Base-by-base conservation (phyloP, 1,140 invertebrate species). In the Chymomyza costata region DNA sequence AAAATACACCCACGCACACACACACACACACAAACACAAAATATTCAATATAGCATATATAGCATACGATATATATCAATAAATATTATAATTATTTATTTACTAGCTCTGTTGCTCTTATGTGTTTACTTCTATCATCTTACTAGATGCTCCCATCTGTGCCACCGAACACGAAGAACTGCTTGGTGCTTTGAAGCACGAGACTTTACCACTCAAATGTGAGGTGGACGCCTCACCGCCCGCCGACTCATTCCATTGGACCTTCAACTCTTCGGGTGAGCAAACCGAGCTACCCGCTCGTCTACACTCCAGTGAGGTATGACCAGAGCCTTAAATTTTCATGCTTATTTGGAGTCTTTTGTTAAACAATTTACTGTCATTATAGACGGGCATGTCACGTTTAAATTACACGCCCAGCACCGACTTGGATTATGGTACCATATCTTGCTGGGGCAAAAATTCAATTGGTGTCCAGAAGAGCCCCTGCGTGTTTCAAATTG, bases 251-350 rank as follows among this genome's bases (percentile, higher is more conserved):
- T 95, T 94, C 84, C 92, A 93, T 57, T 95, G 94, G 94, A 94
- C 93, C 32, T 95, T 95, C 87, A 95, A 95, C 87, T 94, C 93
- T 82, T 94, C 93, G 32, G 93, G 93, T 6, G 93, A 95, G 76
- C 90, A 93, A 73, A 91, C 91, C 0, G 92, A 94, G 76, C 88
- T 95, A 34, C 89, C 93, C 6, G 88, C 91, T 15, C 88, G 89
- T 21, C 87, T 89, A 51, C 90, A 89, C 80, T 90, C 90, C 48
- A 90, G 88, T 65, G 88, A 89, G 74, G 87, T 88, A 25, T 68
- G 65, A 52, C 37, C 48, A 44, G 35, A 25, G 55, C 41, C 19
- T 18, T 40, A 31, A 52, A 31, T 21, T 40, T 38, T 30, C 37
- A 16, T 40, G 28, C 48, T 8, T 40, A 28, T 43, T 41, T 31